phyloP scores from a whole-genome alignment of 2,113 vertebrate species.

The Conger conger region DNA sequence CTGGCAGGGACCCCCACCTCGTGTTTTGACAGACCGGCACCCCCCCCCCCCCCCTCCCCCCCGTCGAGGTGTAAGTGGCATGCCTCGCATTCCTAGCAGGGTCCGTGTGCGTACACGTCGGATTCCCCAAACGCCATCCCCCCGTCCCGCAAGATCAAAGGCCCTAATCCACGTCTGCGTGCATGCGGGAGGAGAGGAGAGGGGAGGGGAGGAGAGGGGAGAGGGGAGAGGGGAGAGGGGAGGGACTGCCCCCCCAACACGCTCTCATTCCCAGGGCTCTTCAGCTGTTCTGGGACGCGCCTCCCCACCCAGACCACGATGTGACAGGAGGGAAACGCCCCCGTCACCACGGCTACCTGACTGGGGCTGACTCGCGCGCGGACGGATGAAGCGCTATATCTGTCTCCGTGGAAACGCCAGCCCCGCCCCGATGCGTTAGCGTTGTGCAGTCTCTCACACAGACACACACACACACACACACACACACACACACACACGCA shows the following conservation, averaged over 20 bases:
- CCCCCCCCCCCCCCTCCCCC: background rate
- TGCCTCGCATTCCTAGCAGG: constrained; percentile 54
- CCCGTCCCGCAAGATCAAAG: constrained; percentile 30
- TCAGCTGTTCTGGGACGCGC: background rate
- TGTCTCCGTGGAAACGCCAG: background rate
- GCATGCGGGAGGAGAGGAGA: background rate
- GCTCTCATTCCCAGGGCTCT: background rate
- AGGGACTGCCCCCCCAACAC: background rate
- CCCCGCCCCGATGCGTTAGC: background rate
- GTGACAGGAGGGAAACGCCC: background rate
- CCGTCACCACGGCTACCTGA: too few species aligned
- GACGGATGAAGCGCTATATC: background rate
- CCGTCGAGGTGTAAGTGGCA: constrained; percentile 3
- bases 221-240: background rate
- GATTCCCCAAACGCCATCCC: constrained; percentile 27
- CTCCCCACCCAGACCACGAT: background rate
- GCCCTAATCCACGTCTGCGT: background rate
- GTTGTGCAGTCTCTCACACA: background rate
- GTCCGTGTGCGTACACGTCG: constrained; percentile 32
- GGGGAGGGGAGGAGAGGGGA: background rate
- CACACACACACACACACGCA: too few species aligned
- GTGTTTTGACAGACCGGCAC: background rate
- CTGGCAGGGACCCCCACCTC: background rate
- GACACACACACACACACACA: too few species aligned
- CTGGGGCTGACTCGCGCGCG: background rate